Base-by-base conservation (phyloP, 2,888 invertebrate genomes). In the Epirrhoe alternata region DNA sequence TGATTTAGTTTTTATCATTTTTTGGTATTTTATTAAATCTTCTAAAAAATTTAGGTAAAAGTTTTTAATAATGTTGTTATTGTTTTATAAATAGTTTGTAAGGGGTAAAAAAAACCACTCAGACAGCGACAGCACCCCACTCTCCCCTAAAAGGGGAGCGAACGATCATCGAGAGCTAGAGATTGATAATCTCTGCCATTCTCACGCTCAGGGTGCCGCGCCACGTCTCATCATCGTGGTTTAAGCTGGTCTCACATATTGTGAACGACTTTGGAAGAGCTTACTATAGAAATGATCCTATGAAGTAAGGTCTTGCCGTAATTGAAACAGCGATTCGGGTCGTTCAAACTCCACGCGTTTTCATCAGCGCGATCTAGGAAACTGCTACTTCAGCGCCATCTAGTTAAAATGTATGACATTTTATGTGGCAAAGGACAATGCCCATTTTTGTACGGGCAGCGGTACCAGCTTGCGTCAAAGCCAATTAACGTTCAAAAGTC, bases 241-340 rank as follows among this genome's bases (percentile, higher is more conserved):
- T 57, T 57, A 47, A 49, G n/a, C 7, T 30, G 57, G 31, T 31
- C 57, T 57, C 57, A 47, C 47, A 47, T 57, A 49, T 38, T 57
- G 57, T 57, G 57, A 47, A 17, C 31, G 57, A 38, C 57, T 57
- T 49, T 14, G 47, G 57, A 57, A 57, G 57, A 57, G 47, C 47
- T 57, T 57, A 57, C 47, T 57, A 57, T 57, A 57, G 47, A 57
- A 57, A 57, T 57, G 57, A 57, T 57, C 57, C 57, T 57, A 57
- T 57, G 57, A 57, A 57, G 57, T 57, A 57, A 57, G 47, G 47
- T 57, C 47, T 57, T 47, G 47, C 16, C 12, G 30, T 3, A 51
- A 12, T 12, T 2, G 24, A n/a, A n/a, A 1, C 30, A 30, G 51
- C 30, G 12, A 51, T 24, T 5, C 12, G 51, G 30, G 24, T 12